Evolutionary conservation across 1,140 invertebrate genomes (phyloP).

Genomic region (Zaprionus nigranus): DNA sequence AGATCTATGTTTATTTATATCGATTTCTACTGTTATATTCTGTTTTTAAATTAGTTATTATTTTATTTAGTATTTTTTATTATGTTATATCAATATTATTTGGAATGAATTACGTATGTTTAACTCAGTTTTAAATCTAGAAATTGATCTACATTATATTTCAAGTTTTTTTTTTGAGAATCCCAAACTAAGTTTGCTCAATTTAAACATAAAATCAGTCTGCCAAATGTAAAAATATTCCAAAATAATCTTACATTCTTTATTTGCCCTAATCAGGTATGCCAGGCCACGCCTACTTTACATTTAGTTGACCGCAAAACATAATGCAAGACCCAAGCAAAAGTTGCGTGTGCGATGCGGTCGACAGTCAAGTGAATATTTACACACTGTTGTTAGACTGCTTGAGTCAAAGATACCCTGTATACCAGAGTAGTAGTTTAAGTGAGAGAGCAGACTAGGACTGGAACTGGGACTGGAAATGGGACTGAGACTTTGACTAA

Average conservation of each 20-base stretch:
- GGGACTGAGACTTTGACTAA: no score
- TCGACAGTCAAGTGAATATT: conserved; percentile 34
- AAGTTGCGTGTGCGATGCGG: conserved; percentile 39
- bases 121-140: no score
- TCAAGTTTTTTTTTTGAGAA: neutral
- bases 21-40: no score
- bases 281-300: conserved; percentile 40
- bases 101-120: no score
- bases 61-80: no score
- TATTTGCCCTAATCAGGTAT: conserved; percentile 18
- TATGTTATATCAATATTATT: no score
- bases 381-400: neutral
- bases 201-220: neutral
- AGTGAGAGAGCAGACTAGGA: no score
- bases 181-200: neutral
- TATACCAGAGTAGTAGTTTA: neutral
- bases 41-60: no score
- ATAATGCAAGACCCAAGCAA: conserved; percentile 29
- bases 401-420: neutral
- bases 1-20: no score
- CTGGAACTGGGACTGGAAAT: no score
- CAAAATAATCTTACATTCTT: neutral
- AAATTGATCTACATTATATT: no score
- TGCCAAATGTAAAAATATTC: neutral
- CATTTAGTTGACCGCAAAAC: conserved; percentile 53